These are phyloP conservation scores for Trematomus bernacchii DNA, from an alignment of 2,797 vertebrate genomes.

Conservation along the genomic window DNA sequence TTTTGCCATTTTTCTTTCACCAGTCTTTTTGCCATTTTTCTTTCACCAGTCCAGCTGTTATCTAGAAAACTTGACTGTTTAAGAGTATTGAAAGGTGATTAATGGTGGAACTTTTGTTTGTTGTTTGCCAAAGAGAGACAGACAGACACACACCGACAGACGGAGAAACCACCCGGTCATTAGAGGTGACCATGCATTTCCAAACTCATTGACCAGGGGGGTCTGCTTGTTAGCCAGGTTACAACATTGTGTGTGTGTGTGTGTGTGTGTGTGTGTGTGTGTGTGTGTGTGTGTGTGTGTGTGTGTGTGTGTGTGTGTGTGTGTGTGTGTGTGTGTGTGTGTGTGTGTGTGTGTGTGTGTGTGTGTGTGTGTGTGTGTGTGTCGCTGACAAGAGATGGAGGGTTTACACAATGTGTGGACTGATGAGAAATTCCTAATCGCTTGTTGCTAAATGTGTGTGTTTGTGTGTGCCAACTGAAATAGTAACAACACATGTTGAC, in stretches of 20 bases:
- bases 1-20: constrained; percentile 3
- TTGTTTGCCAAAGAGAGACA: constrained; percentile 9
- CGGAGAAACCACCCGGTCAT: constrained; percentile 17
- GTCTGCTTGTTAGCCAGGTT: constrained; percentile 48
- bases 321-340: constrained; percentile 4
- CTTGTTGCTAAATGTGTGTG: constrained; percentile 33
- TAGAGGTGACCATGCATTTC: constrained; percentile 52
- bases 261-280: too few relatives aligned
- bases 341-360: too few relatives aligned
- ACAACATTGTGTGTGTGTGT: constrained; percentile 17
- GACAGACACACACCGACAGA: constrained; percentile 20
- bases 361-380: too few relatives aligned
- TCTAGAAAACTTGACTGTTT: constrained; percentile 43
- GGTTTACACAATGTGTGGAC: constrained; percentile 37
- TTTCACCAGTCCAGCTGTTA: constrained; percentile 11
- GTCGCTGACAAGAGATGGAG: constrained; percentile 21
- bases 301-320: constrained; percentile 30
- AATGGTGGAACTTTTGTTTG: constrained; percentile 22
- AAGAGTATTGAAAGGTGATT: constrained; percentile 40
- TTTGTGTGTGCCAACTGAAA: constrained; percentile 4
- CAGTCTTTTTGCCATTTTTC: neutral
- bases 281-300: constrained; percentile 9
- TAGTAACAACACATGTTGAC: neutral
- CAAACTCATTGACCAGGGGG: constrained; percentile 35
- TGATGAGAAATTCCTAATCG: constrained; percentile 38